phyloP scores from a whole-genome alignment of 1,140 invertebrate species.

The Drosophila insularis region DNA sequence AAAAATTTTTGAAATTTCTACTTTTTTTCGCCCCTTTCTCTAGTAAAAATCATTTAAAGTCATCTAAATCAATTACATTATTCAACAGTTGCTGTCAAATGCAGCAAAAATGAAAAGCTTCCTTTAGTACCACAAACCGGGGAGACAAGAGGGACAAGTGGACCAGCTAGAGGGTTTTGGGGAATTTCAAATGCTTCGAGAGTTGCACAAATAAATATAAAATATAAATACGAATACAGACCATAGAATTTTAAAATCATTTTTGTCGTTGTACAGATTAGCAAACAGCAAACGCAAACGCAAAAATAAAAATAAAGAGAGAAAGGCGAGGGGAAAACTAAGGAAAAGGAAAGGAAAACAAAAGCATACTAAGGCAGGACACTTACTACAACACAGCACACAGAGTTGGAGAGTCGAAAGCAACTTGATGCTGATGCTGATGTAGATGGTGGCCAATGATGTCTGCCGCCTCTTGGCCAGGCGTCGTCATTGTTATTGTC shows the following conservation, averaged over 20 bases:
- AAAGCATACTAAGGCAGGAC: constrained; percentile 1
- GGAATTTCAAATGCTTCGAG: constrained; percentile 31
- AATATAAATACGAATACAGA: constrained; percentile 52
- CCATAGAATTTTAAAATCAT: constrained; percentile 53
- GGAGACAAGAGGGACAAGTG: background rate
- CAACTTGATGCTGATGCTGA: background rate
- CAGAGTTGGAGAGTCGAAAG: background rate
- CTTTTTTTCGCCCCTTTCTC: background rate
- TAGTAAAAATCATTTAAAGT: constrained; percentile 48
- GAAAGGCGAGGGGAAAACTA: constrained; percentile 10
- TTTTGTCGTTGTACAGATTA: constrained; percentile 44
- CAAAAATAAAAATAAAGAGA: constrained; percentile 17
- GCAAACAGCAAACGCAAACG: constrained; percentile 40
- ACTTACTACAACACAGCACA: background rate
- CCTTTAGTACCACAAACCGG: background rate
- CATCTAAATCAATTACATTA: constrained; percentile 60
- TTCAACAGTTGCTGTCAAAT: constrained; percentile 24
- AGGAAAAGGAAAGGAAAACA: constrained; percentile 1
- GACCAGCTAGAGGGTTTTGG: background rate
- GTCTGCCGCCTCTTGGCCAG: constrained; percentile 46
- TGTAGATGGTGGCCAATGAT: constrained; percentile 47
- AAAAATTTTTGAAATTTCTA: constrained; percentile 65
- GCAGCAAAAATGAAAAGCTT: constrained; percentile 45
- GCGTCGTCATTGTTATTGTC: constrained; percentile 33
- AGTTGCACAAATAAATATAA: constrained; percentile 47